Percentiles rank a stretch among this genome's conserved stretches.
phyloP scores from a whole-genome alignment of 2,797 vertebrate genomes.

The Amphiprion clarkii region DNA sequence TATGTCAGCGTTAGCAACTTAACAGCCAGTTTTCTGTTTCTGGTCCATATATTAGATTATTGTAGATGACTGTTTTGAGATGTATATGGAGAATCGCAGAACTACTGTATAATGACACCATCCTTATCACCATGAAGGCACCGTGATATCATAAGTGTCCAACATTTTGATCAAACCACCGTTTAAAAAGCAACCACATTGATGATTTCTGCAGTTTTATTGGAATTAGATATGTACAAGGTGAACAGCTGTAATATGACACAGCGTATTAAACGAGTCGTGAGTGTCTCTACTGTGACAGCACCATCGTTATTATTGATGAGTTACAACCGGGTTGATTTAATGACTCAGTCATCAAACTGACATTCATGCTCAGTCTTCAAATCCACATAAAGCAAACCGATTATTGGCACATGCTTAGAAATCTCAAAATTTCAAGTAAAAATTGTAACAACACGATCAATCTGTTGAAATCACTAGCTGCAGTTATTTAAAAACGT shows the following conservation, averaged over 20 bases:
- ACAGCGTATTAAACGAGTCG: conserved; percentile 32
- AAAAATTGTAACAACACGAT: conserved; percentile 68
- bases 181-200: neutral
- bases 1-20: no score
- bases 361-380: conserved; percentile 50
- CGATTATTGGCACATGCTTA: conserved; percentile 66
- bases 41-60: no score
- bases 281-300: conserved; percentile 24
- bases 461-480: conserved; percentile 55
- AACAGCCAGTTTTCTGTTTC: no score
- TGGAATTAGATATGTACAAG: conserved; percentile 68
- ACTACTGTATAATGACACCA: no score
- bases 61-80: no score
- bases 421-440: conserved; percentile 68
- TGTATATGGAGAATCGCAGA: no score
- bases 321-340: conserved; percentile 36
- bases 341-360: conserved; percentile 39
- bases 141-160: no score
- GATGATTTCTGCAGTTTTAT: conserved; percentile 51
- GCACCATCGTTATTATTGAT: conserved; percentile 35
- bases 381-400: conserved; percentile 45
- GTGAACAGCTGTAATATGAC: conserved; percentile 44
- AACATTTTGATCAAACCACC: no score
- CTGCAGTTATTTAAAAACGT: conserved; percentile 60
- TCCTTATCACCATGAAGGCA: no score